These are phyloP conservation scores for Ylistrum balloti DNA, from an alignment of 1,140 invertebrate genomes.

Conservation along the genomic window DNA sequence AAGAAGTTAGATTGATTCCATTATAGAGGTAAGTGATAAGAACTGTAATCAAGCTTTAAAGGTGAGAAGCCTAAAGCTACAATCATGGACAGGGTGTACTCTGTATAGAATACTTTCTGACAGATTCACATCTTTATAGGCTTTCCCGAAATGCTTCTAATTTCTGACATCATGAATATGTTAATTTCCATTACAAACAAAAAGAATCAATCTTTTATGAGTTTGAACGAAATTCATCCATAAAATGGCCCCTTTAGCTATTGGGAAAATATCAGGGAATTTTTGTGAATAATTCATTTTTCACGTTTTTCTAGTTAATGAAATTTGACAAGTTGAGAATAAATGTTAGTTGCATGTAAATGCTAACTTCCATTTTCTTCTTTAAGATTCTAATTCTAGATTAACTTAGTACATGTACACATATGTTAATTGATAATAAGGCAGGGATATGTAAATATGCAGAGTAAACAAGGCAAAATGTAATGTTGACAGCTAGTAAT, in stretches of 20 bases:
- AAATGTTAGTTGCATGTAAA: no score
- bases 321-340: no score
- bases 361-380: no score
- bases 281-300: background rate
- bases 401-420: background rate
- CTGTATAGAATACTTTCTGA: background rate
- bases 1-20: background rate
- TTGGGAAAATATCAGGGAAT: background rate
- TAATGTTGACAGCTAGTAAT: no score
- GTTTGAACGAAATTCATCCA: background rate
- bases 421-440: no score
- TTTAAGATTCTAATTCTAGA: background rate
- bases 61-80: background rate
- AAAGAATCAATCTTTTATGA: background rate
- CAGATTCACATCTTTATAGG: background rate
- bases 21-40: background rate
- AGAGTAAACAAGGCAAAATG: no score
- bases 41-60: background rate
- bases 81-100: background rate
- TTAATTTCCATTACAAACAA: constrained; percentile 36
- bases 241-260: background rate
- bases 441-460: no score
- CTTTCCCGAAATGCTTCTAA: background rate
- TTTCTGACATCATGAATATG: background rate
- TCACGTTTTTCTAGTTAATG: no score